Evolutionary conservation across 2,797 vertebrate species (phyloP).

Genomic region (Bradypodion ventrale): DNA sequence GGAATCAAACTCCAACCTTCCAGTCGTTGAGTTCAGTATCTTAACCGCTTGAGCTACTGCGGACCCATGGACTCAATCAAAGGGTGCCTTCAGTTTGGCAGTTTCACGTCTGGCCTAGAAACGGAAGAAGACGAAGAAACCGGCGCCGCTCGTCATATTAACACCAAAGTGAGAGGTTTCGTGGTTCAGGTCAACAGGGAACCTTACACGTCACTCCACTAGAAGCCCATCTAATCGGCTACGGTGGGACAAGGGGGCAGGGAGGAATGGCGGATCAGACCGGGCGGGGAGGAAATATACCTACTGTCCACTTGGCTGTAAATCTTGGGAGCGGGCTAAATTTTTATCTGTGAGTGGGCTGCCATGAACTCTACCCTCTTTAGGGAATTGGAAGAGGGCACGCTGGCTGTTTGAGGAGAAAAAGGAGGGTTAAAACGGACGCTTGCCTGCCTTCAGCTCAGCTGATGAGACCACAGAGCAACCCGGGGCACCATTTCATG

Average conservation of each 20-base stretch:
- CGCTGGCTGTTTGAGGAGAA: conserved; percentile 23
- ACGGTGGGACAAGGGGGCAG: neutral
- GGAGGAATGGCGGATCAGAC: neutral
- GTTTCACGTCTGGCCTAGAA: no score
- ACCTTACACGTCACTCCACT: neutral
- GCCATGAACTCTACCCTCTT: conserved; percentile 6
- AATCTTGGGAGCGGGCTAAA: neutral
- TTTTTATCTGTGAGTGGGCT: neutral
- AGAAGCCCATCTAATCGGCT: neutral
- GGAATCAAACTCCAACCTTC: no score
- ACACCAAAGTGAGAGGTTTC: neutral
- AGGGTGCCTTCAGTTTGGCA: no score
- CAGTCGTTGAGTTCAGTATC: no score
- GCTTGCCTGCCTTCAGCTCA: neutral
- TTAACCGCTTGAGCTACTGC: no score
- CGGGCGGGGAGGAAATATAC: neutral
- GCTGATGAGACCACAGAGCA: no score
- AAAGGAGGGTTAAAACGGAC: conserved; percentile 24
- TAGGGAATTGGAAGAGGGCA: neutral
- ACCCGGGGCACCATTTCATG: no score
- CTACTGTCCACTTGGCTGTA: neutral
- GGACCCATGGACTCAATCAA: no score
- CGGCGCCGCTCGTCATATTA: neutral
- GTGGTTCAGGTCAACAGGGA: no score
- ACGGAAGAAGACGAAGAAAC: no score